These are phyloP conservation scores for Damaliscus lunatus DNA, from an alignment of 2,113 vertebrate species.

Conservation along the genomic window DNA sequence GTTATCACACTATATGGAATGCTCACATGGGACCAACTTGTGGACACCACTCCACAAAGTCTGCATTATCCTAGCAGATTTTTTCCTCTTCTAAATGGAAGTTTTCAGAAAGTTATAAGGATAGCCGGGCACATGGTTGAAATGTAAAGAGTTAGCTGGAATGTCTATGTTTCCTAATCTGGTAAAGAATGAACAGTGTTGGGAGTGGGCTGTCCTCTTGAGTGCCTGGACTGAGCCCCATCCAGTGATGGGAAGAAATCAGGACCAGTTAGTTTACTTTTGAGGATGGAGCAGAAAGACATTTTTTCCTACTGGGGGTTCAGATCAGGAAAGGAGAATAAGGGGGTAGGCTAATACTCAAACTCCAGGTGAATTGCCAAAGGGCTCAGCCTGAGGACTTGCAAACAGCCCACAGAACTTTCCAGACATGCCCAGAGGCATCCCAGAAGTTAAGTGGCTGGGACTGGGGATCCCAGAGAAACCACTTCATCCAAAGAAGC, in stretches of 20 bases:
- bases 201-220: neutral
- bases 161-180: neutral
- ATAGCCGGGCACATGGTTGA: neutral
- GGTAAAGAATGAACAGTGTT: neutral
- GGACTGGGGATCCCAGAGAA: neutral
- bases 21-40: neutral
- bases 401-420: neutral
- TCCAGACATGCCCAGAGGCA: neutral
- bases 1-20: slow-evolving; percentile 7
- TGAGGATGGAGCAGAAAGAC: neutral
- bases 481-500: neutral
- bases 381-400: neutral
- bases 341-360: neutral
- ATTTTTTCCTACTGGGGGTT: neutral
- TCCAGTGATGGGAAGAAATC: neutral
- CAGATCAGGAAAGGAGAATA: neutral
- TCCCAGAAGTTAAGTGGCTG: neutral
- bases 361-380: neutral
- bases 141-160: neutral
- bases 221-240: neutral
- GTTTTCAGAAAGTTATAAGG: slow-evolving; percentile 25
- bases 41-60: neutral
- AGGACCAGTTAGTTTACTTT: neutral
- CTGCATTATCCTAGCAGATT: slow-evolving; percentile 32
- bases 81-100: slow-evolving; percentile 10